Base-by-base conservation (phyloP, 2,888 invertebrate species). In the Platycnemis pennipes region DNA sequence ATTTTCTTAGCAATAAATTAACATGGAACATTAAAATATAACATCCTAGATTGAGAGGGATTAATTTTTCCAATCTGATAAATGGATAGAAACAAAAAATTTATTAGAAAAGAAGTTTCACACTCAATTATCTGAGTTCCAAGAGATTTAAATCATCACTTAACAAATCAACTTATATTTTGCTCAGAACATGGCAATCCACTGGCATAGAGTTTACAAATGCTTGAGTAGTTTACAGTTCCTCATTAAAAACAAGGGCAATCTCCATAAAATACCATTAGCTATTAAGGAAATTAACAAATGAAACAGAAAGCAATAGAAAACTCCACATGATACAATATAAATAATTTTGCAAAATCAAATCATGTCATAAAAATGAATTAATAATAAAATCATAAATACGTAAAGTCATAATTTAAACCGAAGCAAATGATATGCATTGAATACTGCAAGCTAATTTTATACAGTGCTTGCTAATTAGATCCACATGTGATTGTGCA, bases 401-500 rank as follows among this genome's bases (percentile, higher is more conserved):
- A 7, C 37, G 4, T 16, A 13, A 16, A 31, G 13, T 11, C 37
- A 77, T n/a, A 16, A 49, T 11, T 22, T 37, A 37, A 77, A 31
- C 8, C 22, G 13, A 77, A 77, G 37, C 5, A 37, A 31, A n/a
- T 16, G 37, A 37, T 77, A 16, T 37, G 69, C 69, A 69, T 8
- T 31, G n/a, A 31, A 5, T 31, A 49, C 19, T 49, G 42, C 31
- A 53, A 19, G 37, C 22, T 19, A 11, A 45, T 42, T 53, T 77
- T 45, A 44, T 69, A 85, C 22, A n/a, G 44, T 44, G 42, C 91
- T 63, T 26, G 42, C 26, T 91, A 26, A 42, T 2, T n/a, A 63
- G 11, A 87, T 94, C 42, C 85, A 45, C 56, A 94, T 44, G 45
- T 69, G 97, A 97, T 97, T 97, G 97, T 96, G 97, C 94, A 95